Evolutionary conservation across 2,113 vertebrate genomes (phyloP), one percentile per base, ranked within the genome.

Genomic region (Isichthys henryi): DNA sequence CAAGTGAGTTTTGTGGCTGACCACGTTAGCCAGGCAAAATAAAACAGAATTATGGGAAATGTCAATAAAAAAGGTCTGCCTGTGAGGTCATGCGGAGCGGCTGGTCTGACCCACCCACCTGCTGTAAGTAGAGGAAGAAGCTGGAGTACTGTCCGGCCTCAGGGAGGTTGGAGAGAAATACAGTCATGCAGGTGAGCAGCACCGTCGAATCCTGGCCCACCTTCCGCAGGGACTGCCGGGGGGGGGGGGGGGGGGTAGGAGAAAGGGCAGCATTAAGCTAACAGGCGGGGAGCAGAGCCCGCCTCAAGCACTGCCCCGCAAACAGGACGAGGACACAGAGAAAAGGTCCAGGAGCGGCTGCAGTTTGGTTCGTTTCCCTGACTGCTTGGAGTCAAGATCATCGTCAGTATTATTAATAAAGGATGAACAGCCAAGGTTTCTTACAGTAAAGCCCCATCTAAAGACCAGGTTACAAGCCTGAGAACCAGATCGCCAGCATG

Each of bases 91-190:
- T 43, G 35, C 15, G 3, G n/a, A 66, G 31, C 13, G 3, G 48
- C 66, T 49, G 11, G 58, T 23, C 70, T 70, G 2, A 80, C 8
- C 56, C 23, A 88, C 27, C 94, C 94, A 97, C 97, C 96, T 97
- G 97, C 94, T 96, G 95, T 94, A 97, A 96, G 95, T 97, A 97
- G 82, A 97, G 93, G 92, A 97, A 97, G 93, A 97, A 97, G 95
- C 97, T 97, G 93, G 97, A 97, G 91, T 97, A 97, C 91, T 97
- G 97, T 74, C 97, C 97, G 45, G 97, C 97, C 93, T 97, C 97
- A 0, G 97, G 97, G 87, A 97, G 96, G 93, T 97, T 97, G 88
- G 97, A 97, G 62, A 97, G 96, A 92, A 97, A 97, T 90, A 97
- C 97, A 46, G 97, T 97, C 77, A 97, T 97, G 93, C 97, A 97